These are phyloP conservation scores for Poicephalus gulielmi DNA, from an alignment of 2,113 vertebrate genomes.

Conservation along the genomic window DNA sequence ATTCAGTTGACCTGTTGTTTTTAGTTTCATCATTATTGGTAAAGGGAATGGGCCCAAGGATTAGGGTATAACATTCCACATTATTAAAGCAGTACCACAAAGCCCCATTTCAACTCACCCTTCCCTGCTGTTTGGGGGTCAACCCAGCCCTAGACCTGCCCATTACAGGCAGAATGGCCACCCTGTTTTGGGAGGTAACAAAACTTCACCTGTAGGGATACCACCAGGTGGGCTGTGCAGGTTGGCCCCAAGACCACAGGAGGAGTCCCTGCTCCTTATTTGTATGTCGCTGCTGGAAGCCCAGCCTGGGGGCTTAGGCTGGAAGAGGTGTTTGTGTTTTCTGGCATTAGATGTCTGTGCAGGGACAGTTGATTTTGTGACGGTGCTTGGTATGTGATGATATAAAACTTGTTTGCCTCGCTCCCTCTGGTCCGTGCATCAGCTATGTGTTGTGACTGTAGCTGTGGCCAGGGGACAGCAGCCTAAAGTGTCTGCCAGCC, in stretches of 20 bases:
- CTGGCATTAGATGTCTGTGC: not conserved
- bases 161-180: not conserved
- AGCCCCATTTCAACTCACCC: not conserved
- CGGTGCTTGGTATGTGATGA: not conserved
- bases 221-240: not conserved
- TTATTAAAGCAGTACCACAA: fast-evolving
- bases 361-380: not conserved
- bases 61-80: fast-evolving
- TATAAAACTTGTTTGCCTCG: not conserved
- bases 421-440: not conserved
- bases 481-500: not conserved
- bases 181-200: not conserved
- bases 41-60: not conserved
- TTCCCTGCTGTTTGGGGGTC: not conserved
- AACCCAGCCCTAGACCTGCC: not conserved
- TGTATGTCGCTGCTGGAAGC: not conserved
- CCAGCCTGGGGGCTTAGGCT: not conserved
- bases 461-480: not conserved
- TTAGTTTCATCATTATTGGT: not conserved
- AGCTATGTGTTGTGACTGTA: fast-evolving
- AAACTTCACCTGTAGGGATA: not conserved
- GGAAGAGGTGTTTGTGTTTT: not conserved
- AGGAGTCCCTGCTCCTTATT: not conserved
- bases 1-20: not conserved
- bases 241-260: not conserved